A percentile compares a stretch with the other conserved stretches of the same genome.
These are phyloP conservation scores for Ranitomeya variabilis DNA, from an alignment of 2,113 vertebrate species.

Conservation along the genomic window DNA sequence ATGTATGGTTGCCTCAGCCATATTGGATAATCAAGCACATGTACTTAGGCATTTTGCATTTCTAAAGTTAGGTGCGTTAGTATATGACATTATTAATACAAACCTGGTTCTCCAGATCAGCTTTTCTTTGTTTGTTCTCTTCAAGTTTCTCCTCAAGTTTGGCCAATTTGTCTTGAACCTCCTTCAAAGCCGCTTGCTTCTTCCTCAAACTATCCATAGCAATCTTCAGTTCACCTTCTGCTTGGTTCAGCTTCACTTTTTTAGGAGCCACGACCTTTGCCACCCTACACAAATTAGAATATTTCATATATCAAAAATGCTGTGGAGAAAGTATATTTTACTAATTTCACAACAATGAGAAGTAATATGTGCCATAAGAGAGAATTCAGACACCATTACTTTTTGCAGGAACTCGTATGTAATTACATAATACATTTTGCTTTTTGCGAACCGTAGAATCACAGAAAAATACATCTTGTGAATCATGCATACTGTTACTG, in stretches of 20 bases:
- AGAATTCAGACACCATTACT: background rate
- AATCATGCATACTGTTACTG: background rate
- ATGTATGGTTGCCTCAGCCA: background rate
- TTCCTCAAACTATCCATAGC: slow-evolving; percentile 79
- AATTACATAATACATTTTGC: background rate
- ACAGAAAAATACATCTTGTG: background rate
- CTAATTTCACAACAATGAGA: background rate
- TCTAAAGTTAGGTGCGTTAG: background rate
- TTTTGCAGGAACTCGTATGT: background rate
- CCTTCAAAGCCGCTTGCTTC: slow-evolving; percentile 81
- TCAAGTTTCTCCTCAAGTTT: slow-evolving; percentile 78
- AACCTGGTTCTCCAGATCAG: slow-evolving; percentile 85
- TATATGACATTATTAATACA: background rate
- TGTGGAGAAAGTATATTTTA: background rate
- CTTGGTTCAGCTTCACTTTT: slow-evolving; percentile 80
- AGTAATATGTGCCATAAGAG: background rate
- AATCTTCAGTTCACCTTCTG: slow-evolving; percentile 77
- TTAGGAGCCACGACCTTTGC: slow-evolving; percentile 87
- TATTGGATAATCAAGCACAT: background rate
- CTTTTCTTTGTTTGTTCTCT: slow-evolving; percentile 84
- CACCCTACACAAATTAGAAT: slow-evolving; percentile 70
- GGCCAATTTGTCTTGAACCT: slow-evolving; percentile 82
- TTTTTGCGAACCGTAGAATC: background rate
- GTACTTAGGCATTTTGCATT: background rate
- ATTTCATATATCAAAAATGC: background rate